Evolutionary conservation across 2,888 invertebrate genomes (phyloP).

Genomic region (Camponotus fellah): DNA sequence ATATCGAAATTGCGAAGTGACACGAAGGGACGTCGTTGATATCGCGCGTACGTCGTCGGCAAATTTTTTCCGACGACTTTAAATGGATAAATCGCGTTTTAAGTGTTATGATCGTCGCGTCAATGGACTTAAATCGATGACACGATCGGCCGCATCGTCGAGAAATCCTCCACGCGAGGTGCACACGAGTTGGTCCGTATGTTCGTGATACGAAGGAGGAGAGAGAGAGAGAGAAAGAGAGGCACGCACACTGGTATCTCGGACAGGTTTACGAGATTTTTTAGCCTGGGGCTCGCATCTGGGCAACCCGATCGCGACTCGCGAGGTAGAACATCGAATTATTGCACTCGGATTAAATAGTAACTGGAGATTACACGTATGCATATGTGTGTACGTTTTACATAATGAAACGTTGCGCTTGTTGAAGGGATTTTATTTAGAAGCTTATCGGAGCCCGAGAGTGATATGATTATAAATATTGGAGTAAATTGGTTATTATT

Average conservation of each 20-base stretch:
- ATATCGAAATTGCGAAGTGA: neutral
- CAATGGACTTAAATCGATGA: conserved; percentile 55
- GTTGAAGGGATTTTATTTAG: neutral
- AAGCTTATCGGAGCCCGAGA: neutral
- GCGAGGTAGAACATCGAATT: conserved; percentile 58
- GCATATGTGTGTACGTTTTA: neutral
- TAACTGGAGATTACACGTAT: conserved; percentile 60
- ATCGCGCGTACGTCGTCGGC: neutral
- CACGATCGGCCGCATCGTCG: conserved; percentile 31
- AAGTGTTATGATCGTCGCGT: conserved; percentile 64
- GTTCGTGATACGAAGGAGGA: conserved; percentile 24
- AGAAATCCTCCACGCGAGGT: conserved; percentile 8
- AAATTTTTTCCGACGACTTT: conserved; percentile 43
- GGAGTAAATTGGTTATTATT: neutral
- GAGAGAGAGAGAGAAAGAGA: conserved; percentile 11
- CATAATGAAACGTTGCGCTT: neutral
- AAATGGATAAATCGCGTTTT: conserved; percentile 63
- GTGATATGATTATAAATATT: neutral
- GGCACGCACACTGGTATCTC: conserved; percentile 35
- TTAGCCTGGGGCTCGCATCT: conserved; percentile 53
- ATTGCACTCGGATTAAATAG: conserved; percentile 67
- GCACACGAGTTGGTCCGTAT: conserved; percentile 1
- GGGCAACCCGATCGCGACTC: conserved; percentile 67
- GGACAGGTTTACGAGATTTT: conserved; percentile 65
- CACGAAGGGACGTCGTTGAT: neutral